phyloP scores from a whole-genome alignment of 2,113 vertebrate genomes.

The Hylia prasina region DNA sequence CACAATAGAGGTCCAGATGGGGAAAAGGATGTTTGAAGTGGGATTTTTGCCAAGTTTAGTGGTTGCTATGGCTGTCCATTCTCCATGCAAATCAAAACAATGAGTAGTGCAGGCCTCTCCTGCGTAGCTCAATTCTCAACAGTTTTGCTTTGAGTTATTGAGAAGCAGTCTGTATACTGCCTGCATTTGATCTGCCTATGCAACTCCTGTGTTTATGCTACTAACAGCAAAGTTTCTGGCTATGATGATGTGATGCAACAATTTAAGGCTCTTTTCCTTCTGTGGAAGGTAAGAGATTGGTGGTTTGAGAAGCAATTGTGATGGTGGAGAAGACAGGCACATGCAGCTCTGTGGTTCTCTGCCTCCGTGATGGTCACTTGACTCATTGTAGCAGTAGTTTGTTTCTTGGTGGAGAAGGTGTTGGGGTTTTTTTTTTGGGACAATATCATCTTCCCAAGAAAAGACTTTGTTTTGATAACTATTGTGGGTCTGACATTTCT shows the following conservation, averaged over 20 bases:
- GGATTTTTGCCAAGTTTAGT: not conserved
- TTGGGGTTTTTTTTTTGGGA: not conserved
- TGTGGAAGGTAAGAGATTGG: not conserved
- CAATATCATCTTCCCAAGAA: not conserved
- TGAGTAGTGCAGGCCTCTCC: not conserved
- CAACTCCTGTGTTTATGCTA: not conserved
- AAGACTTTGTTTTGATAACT: not conserved
- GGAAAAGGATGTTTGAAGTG: not conserved
- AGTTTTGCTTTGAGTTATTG: not conserved
- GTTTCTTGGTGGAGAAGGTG: not conserved
- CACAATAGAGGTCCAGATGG: not conserved
- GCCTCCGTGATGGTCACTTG: rapidly evolving
- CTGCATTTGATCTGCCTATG: not conserved
- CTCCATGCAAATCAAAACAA: not conserved
- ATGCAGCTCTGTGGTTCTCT: not conserved
- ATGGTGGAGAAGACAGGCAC: not conserved
- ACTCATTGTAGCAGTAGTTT: not conserved
- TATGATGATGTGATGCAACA: not conserved
- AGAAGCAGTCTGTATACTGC: not conserved
- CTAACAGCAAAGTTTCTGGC: not conserved
- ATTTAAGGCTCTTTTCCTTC: not conserved
- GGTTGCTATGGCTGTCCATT: not conserved
- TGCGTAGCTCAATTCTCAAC: not conserved
- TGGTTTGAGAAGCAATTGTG: not conserved
- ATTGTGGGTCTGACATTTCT: too few relatives aligned